Conservation (phyloP, 2,888 invertebrate genomes). For the Cosmia pyralina region DNA sequence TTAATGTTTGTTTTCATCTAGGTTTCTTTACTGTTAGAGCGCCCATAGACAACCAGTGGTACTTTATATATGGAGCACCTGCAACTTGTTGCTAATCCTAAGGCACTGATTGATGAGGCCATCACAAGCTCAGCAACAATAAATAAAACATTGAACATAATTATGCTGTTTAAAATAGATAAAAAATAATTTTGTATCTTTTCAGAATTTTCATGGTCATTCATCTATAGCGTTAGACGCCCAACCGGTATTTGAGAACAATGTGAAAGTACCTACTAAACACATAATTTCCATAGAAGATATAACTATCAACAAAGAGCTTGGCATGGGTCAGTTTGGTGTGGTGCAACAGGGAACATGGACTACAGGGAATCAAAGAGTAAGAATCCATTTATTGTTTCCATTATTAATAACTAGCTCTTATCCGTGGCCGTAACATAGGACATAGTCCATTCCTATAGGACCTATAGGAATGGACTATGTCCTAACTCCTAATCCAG, state of each 20-base stretch:
- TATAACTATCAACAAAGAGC: constrained; percentile 97
- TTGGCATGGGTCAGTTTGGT: constrained; percentile 99
- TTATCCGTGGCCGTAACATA: not conserved
- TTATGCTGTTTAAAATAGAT: not conserved
- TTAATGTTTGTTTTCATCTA: not conserved
- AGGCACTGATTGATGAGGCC: no score
- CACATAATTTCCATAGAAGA: constrained; percentile 97
- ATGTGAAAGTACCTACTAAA: constrained; percentile 93
- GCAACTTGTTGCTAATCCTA: not conserved
- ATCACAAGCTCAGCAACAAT: not conserved
- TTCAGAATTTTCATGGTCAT: constrained; percentile 74
- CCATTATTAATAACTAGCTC: not conserved
- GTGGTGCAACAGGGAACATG: constrained; percentile 99
- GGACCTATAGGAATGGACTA: no score
- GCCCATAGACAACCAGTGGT: not conserved
- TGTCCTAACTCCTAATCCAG: no score
- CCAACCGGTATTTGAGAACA: constrained; percentile 79
- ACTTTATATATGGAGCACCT: not conserved
- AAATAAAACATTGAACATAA: not conserved
- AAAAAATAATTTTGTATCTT: constrained; percentile 17
- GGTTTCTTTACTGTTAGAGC: not conserved
- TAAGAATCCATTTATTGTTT: constrained; percentile 79
- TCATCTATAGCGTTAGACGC: constrained; percentile 74
- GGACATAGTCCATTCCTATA: no score
- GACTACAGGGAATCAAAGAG: constrained; percentile 98